phyloP scores from a whole-genome alignment of 2,797 vertebrate species.

The Staurois parvus region DNA sequence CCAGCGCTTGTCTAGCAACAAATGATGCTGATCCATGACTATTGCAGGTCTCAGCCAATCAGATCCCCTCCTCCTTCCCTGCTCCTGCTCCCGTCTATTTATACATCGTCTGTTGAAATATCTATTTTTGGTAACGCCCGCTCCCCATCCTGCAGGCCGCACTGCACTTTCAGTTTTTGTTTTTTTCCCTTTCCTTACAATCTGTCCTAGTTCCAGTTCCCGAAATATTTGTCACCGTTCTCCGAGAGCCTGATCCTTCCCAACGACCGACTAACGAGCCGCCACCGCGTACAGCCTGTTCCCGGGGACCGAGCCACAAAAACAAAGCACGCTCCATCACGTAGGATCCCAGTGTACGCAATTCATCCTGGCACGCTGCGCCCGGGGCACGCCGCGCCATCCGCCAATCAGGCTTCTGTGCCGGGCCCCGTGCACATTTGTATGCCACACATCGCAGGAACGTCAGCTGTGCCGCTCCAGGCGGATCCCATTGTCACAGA shows the following conservation, averaged over 20 bases:
- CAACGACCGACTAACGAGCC: background rate
- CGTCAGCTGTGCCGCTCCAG: background rate
- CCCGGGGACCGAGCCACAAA: background rate
- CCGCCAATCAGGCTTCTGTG: no score
- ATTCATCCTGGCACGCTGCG: background rate
- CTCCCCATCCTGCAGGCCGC: constrained; percentile 7
- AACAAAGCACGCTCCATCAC: background rate
- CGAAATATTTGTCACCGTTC: constrained; percentile 10
- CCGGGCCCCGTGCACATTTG: background rate
- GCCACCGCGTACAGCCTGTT: constrained; percentile 9
- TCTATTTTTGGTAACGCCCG: constrained; percentile 44
- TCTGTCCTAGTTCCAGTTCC: background rate
- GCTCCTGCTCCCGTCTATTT: constrained; percentile 42
- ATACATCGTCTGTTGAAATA: constrained; percentile 41
- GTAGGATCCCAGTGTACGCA: background rate
- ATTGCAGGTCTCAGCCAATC: constrained; percentile 19
- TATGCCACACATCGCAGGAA: background rate
- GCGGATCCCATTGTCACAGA: background rate
- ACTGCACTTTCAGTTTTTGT: background rate
- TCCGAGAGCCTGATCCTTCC: background rate
- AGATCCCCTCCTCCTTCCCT: constrained; percentile 18
- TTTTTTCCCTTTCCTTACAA: background rate
- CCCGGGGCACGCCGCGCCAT: no score
- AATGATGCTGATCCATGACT: constrained; percentile 53
- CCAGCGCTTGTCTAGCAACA: constrained; percentile 52